A percentile compares a stretch with the other conserved stretches of the same genome.
phyloP scores from a whole-genome alignment of 1,140 invertebrate species.

The Temnothorax nylanderi region DNA sequence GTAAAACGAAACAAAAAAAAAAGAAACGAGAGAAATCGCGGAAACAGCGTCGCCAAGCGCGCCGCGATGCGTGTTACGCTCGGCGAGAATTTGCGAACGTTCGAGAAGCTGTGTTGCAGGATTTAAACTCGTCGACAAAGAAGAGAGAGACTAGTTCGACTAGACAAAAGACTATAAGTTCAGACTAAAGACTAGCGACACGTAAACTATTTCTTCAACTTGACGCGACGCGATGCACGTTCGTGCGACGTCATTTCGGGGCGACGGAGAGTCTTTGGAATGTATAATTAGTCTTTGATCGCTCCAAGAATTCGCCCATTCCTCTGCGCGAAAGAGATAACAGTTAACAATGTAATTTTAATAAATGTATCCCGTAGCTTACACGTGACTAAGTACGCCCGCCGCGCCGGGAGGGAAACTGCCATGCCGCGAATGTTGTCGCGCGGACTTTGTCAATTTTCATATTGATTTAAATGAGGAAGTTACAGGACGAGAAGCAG shows the following conservation, averaged over 20 bases:
- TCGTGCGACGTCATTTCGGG: not conserved
- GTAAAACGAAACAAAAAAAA: not conserved
- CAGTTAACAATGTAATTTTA: conserved; percentile 54
- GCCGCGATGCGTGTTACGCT: not conserved
- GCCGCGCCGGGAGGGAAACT: not conserved
- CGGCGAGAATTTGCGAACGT: not conserved
- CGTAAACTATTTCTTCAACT: conserved; percentile 11
- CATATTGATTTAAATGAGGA: conserved; percentile 58
- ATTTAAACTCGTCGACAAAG: not conserved
- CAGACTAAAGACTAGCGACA: not conserved
- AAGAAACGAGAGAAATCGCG: conserved; percentile 2
- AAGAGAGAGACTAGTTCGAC: no score
- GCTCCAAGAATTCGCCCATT: not conserved
- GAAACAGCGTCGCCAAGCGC: not conserved
- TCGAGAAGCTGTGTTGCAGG: not conserved
- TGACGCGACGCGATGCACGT: not conserved
- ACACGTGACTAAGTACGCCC: conserved; percentile 32
- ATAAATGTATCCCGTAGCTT: conserved; percentile 48
- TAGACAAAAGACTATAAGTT: not conserved
- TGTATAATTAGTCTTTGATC: conserved; percentile 45
- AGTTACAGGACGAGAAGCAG: conserved; percentile 13
- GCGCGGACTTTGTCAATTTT: conserved; percentile 59
- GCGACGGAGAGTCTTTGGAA: not conserved
- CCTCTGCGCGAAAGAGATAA: not conserved
- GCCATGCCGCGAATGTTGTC: conserved; percentile 27